A percentile compares a stretch with the other conserved stretches of the same genome.
These are phyloP conservation scores for Aspidoscelis tigris DNA, from an alignment of 2,113 vertebrate genomes.

Conservation along the genomic window DNA sequence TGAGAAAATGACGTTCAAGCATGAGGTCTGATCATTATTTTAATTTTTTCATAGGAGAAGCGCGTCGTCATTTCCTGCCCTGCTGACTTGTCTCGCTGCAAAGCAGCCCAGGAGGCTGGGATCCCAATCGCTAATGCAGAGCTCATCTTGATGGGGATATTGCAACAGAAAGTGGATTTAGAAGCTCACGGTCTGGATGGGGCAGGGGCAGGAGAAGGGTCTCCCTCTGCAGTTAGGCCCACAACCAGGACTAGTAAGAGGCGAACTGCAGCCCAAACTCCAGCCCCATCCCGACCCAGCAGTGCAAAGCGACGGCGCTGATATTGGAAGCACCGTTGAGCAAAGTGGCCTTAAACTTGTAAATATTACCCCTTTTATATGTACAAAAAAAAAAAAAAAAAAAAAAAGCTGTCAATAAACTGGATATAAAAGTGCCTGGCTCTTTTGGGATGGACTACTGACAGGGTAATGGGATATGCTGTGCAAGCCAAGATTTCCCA, in stretches of 20 bases:
- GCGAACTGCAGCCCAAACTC: constrained; percentile 48
- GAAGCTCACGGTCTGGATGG: background rate
- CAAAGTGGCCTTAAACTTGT: constrained; percentile 8
- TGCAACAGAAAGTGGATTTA: constrained; percentile 79
- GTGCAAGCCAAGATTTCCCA: no score
- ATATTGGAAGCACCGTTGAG: constrained; percentile 29
- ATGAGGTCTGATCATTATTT: background rate
- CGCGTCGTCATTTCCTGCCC: constrained; percentile 85
- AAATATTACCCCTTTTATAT: background rate
- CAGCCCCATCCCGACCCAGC: background rate
- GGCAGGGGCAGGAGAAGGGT: background rate
- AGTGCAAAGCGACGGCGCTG: constrained; percentile 62
- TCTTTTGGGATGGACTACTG: background rate
- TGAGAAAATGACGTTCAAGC: no score
- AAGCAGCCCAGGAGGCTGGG: constrained; percentile 66
- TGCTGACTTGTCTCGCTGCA: constrained; percentile 79
- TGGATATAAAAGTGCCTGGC: background rate
- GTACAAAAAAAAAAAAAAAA: no score
- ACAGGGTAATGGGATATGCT: no score
- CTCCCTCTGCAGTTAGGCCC: background rate
- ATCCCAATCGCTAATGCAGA: constrained; percentile 83
- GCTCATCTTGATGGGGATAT: constrained; percentile 87
- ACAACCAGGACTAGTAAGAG: constrained; percentile 30
- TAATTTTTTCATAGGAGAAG: constrained; percentile 70
- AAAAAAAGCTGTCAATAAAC: background rate